phyloP scores from a whole-genome alignment of 2,113 vertebrate genomes.

The Odocoileus hemionus region DNA sequence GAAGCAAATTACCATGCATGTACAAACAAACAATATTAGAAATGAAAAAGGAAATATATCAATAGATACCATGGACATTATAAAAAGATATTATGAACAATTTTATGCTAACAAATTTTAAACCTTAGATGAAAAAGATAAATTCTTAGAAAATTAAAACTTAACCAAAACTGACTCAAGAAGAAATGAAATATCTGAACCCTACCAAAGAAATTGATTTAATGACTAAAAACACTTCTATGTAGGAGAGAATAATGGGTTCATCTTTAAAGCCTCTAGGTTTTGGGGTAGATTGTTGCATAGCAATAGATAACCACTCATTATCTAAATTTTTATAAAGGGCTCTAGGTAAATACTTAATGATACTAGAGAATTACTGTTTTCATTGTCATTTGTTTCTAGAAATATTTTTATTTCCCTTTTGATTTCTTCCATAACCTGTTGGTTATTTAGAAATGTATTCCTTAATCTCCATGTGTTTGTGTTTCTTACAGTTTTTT shows the following conservation, averaged over 20 bases:
- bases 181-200: not conserved
- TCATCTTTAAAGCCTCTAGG: not conserved
- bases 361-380: not conserved
- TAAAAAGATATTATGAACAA: not conserved
- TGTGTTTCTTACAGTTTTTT: not conserved
- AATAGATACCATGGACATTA: not conserved
- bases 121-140: not conserved
- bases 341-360: not conserved
- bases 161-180: not conserved
- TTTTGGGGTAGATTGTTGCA: not conserved
- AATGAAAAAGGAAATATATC: not conserved
- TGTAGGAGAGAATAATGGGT: not conserved
- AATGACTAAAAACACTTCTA: not conserved
- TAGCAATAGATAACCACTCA: not conserved
- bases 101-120: not conserved
- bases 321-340: not conserved
- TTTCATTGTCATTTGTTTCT: not conserved
- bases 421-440: not conserved
- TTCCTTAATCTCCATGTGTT: not conserved
- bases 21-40: not conserved
- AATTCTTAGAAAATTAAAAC: not conserved
- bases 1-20: not conserved
- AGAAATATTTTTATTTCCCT: not conserved
- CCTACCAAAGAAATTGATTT: not conserved
- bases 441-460: not conserved